phyloP scores from a whole-genome alignment of 1,140 invertebrate species.

The Lamellibrachia luymesi region DNA sequence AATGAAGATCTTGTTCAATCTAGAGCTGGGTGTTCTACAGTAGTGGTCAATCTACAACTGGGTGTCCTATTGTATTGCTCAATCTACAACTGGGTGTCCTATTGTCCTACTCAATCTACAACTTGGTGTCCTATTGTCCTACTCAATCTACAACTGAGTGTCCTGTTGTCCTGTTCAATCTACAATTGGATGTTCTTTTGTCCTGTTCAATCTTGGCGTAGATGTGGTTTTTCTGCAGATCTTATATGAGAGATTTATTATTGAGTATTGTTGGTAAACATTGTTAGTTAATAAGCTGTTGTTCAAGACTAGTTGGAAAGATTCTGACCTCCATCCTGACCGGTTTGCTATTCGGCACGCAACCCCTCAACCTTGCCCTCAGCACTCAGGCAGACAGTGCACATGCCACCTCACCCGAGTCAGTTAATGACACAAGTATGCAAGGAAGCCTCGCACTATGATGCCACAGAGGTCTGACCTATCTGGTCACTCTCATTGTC shows the following conservation, averaged over 20 bases:
- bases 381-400: too few species aligned
- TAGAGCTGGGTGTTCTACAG: not conserved
- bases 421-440: too few species aligned
- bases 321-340: not conserved
- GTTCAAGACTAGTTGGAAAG: not conserved
- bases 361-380: not conserved
- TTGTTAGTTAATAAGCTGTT: not conserved
- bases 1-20: not conserved
- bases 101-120: not conserved
- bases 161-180: not conserved
- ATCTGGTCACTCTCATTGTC: not conserved
- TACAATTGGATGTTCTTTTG: not conserved
- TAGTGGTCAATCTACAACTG: not conserved
- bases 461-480: too few species aligned
- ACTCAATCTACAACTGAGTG: not conserved
- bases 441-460: too few species aligned
- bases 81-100: not conserved
- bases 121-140: not conserved
- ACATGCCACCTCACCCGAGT: too few species aligned
- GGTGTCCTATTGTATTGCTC: not conserved
- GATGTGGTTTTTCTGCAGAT: not conserved
- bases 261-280: not conserved
- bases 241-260: not conserved
- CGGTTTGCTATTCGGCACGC: not conserved
- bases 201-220: not conserved